phyloP scores from a whole-genome alignment of 2,113 vertebrate genomes.

The Caracal caracal region DNA sequence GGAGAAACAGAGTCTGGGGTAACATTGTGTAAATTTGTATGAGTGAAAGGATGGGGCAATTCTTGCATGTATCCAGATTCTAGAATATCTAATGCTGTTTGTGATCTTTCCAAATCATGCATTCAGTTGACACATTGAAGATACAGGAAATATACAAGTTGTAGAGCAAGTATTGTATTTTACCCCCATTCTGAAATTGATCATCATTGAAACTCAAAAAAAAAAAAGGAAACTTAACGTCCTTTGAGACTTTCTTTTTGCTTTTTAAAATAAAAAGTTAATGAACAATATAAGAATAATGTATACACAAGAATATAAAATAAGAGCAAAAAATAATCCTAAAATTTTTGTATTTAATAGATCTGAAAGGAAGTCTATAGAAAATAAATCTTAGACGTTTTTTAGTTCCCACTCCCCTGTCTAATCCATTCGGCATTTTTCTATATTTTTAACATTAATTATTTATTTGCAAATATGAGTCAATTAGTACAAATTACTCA shows the following conservation, averaged over 20 bases:
- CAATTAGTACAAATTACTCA: constrained; percentile 24
- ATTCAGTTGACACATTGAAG: neutral
- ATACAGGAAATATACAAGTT: neutral
- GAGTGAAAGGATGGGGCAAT: neutral
- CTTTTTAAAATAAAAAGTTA: constrained; percentile 15
- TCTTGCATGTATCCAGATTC: neutral
- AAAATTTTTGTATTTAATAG: neutral
- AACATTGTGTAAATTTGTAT: neutral
- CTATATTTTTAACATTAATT: neutral
- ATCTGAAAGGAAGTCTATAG: neutral
- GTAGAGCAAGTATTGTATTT: neutral
- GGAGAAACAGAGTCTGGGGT: neutral
- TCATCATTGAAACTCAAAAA: constrained; percentile 31
- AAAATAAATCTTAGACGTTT: constrained; percentile 14
- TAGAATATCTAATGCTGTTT: neutral
- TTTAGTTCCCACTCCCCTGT: neutral
- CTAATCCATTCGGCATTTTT: neutral
- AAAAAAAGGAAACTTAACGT: neutral
- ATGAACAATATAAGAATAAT: neutral
- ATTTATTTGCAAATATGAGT: neutral
- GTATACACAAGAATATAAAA: neutral
- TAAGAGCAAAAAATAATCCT: neutral
- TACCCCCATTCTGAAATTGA: neutral
- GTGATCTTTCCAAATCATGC: neutral
- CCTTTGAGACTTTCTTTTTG: neutral